Evolutionary conservation across 2,888 invertebrate species (phyloP).

Genomic region (Noctua fimbriata): DNA sequence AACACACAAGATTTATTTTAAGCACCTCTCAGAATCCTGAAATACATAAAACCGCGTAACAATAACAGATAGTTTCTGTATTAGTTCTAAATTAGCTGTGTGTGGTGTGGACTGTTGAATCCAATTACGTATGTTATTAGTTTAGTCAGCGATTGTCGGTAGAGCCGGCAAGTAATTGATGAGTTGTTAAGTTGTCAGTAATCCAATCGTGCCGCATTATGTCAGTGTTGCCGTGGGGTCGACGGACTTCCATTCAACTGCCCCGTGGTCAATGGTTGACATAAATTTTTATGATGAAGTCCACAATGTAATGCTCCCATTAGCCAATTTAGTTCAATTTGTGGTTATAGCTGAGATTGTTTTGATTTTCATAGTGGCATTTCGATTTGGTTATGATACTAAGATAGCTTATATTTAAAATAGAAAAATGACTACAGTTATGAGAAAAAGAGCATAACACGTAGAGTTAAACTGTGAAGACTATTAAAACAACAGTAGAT

Average conservation of each 20-base stretch:
- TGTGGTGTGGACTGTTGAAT: slow-evolving; percentile 67
- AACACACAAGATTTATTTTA: slow-evolving; percentile 53
- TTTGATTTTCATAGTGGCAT: slow-evolving; percentile 49
- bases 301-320: slow-evolving; percentile 69
- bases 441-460: slow-evolving; percentile 3
- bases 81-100: slow-evolving; percentile 65
- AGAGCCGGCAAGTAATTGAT: slow-evolving; percentile 71
- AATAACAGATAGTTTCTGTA: slow-evolving; percentile 55
- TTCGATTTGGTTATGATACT: slow-evolving; percentile 30
- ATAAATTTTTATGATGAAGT: slow-evolving; percentile 68
- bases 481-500: slow-evolving; percentile 45
- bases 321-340: slow-evolving; percentile 75
- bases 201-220: slow-evolving; percentile 79
- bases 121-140: slow-evolving; percentile 70
- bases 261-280: slow-evolving; percentile 66
- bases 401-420: background rate
- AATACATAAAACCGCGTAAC: slow-evolving; percentile 52
- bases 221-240: slow-evolving; percentile 76
- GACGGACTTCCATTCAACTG: slow-evolving; percentile 76
- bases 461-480: slow-evolving; percentile 41
- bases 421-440: background rate
- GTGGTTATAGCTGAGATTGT: slow-evolving; percentile 60
- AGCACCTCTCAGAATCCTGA: slow-evolving; percentile 61
- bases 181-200: slow-evolving; percentile 79
- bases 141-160: slow-evolving; percentile 62